Evolutionary conservation across 2,797 vertebrate genomes (phyloP).

Genomic region (Coracias cyanogaster): DNA sequence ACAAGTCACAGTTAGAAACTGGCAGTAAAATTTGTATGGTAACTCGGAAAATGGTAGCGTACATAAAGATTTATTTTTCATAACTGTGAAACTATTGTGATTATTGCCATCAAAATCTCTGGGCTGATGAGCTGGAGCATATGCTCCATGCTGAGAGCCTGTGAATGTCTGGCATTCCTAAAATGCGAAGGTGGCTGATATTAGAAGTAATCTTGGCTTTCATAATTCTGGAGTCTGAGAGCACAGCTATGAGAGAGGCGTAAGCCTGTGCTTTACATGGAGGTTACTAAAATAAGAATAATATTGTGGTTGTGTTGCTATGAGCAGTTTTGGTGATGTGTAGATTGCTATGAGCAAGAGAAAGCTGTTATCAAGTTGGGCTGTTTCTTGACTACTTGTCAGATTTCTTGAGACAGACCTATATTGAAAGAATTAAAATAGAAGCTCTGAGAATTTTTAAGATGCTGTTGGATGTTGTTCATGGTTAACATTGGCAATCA

Average conservation of each 20-base stretch:
- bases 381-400: background rate
- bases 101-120: slow-evolving; percentile 52
- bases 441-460: background rate
- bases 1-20: background rate
- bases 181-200: slow-evolving; percentile 61
- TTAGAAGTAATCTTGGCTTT: slow-evolving; percentile 59
- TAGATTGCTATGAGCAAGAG: background rate
- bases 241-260: background rate
- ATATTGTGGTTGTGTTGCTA: slow-evolving; percentile 32
- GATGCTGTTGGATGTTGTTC: background rate
- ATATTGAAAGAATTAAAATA: background rate
- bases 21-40: background rate
- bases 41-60: background rate
- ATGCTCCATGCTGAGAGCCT: slow-evolving; percentile 37
- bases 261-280: slow-evolving; percentile 24
- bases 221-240: slow-evolving; percentile 33
- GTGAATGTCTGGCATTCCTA: slow-evolving; percentile 45
- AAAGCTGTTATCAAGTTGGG: background rate
- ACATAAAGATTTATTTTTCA: slow-evolving; percentile 14
- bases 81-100: slow-evolving; percentile 60
- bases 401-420: background rate
- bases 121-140: slow-evolving; percentile 54
- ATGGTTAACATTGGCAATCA: background rate
- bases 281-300: slow-evolving; percentile 48
- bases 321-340: slow-evolving; percentile 5